Evolutionary conservation across 2,113 vertebrate species (phyloP).

Genomic region (Empidonax traillii): DNA sequence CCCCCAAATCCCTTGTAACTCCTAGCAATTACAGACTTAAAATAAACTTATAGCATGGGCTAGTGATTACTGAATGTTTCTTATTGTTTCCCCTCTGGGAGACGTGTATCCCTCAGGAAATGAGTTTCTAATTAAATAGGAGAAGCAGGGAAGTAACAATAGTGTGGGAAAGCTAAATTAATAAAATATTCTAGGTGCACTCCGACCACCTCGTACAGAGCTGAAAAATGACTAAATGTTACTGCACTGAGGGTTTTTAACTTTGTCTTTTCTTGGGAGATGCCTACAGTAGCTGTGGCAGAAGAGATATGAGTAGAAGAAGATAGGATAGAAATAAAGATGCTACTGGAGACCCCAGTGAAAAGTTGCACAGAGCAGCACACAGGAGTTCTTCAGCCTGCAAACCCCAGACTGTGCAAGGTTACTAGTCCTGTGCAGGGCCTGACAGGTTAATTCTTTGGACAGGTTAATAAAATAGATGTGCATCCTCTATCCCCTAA

Average conservation of each 20-base stretch:
- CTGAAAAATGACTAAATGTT: neutral
- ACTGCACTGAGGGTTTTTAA: neutral
- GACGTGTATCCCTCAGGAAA: constrained; percentile 60
- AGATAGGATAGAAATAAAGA: neutral
- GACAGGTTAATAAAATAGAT: neutral
- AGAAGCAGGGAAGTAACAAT: constrained; percentile 22
- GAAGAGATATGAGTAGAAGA: neutral
- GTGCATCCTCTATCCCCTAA: neutral
- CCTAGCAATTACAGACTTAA: constrained; percentile 47
- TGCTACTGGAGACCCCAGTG: neutral
- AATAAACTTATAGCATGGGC: constrained; percentile 52
- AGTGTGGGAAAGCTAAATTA: constrained; percentile 61
- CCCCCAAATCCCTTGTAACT: constrained; percentile 22
- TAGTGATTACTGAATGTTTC: constrained; percentile 39
- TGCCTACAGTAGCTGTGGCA: neutral
- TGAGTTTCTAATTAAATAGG: constrained; percentile 53
- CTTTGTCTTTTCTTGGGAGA: neutral
- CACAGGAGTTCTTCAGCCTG: neutral
- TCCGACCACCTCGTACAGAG: neutral
- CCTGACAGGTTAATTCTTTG: neutral
- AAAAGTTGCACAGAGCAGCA: neutral
- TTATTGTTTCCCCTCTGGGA: constrained; percentile 56
- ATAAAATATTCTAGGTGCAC: neutral
- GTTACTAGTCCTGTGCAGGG: neutral
- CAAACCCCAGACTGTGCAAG: neutral